Percentiles rank a stretch among this genome's conserved stretches.
phyloP scores from a whole-genome alignment of 2,888 invertebrate genomes.

The Empis livida region DNA sequence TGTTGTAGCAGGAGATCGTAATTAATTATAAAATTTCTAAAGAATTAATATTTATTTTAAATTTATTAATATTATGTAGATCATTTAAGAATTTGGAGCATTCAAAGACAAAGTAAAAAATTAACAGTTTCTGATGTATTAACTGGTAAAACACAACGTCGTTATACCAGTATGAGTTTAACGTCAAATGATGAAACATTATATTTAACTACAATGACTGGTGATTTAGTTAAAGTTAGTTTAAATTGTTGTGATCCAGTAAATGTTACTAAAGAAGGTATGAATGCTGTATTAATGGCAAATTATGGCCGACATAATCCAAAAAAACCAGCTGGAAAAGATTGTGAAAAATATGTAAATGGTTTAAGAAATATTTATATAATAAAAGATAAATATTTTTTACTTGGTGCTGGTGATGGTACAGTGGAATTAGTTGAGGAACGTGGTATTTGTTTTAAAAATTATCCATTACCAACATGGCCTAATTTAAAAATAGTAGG shows the following conservation, averaged over 20 bases:
- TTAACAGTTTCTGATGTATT: slow-evolving; percentile 60
- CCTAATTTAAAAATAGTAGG: slow-evolving; percentile 43
- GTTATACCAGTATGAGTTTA: slow-evolving; percentile 59
- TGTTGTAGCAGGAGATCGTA: slow-evolving; percentile 58
- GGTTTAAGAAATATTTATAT: slow-evolving; percentile 50
- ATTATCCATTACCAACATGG: slow-evolving; percentile 40
- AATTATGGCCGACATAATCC: slow-evolving; percentile 38
- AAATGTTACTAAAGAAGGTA: slow-evolving; percentile 18
- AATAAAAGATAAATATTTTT: slow-evolving; percentile 44
- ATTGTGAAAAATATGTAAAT: slow-evolving; percentile 32
- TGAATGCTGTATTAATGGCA: slow-evolving; percentile 37
- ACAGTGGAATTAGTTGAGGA: slow-evolving; percentile 58
- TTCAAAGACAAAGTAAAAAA: slow-evolving; percentile 53
- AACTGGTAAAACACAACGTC: slow-evolving; percentile 64
- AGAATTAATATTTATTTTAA: background rate
- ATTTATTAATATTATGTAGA: slow-evolving; percentile 26
- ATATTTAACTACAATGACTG: slow-evolving; percentile 82
- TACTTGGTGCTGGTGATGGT: slow-evolving; percentile 81
- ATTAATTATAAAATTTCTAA: slow-evolving; percentile 18
- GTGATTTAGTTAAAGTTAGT: slow-evolving; percentile 38
- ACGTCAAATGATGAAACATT: slow-evolving; percentile 57
- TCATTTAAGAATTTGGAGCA: slow-evolving; percentile 62
- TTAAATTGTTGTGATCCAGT: slow-evolving; percentile 33
- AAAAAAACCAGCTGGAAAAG: slow-evolving; percentile 30
- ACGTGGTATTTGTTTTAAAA: slow-evolving; percentile 36